Percentiles rank a stretch among this genome's conserved stretches.
These are phyloP conservation scores for Progne subis DNA, from an alignment of 2,113 vertebrate genomes.

Conservation along the genomic window DNA sequence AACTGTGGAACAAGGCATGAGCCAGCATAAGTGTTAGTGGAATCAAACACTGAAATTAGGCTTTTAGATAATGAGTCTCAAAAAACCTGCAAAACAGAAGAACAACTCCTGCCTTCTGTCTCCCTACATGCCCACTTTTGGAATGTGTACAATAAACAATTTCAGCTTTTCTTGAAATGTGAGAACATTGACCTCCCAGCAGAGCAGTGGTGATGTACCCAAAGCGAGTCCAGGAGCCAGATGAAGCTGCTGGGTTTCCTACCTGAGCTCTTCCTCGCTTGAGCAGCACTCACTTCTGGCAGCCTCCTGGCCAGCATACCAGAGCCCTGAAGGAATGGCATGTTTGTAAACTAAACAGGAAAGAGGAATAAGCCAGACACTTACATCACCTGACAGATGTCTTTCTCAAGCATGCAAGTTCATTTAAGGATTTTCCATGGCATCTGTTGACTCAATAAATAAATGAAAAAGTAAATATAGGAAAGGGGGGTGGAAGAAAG, in stretches of 20 bases:
- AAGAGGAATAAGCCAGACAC: constrained; percentile 59
- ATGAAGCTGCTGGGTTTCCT: background rate
- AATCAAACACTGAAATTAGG: background rate
- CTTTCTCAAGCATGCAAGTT: constrained; percentile 57
- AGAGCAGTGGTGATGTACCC: background rate
- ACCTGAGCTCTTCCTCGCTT: background rate
- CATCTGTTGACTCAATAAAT: constrained; percentile 32
- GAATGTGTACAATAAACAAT: rapidly evolving
- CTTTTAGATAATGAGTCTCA: background rate
- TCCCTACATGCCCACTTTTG: background rate
- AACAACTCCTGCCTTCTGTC: background rate
- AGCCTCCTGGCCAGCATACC: constrained; percentile 40
- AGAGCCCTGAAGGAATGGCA: constrained; percentile 55
- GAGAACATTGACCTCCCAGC: background rate
- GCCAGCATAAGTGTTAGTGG: background rate
- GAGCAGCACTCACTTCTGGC: background rate
- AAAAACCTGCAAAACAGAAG: background rate
- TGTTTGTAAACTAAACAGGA: constrained; percentile 72
- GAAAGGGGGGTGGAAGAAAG: background rate
- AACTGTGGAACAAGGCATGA: background rate
- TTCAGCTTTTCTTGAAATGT: background rate
- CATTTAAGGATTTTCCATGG: constrained; percentile 60
- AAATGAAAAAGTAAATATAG: constrained; percentile 8
- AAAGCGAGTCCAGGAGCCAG: background rate
- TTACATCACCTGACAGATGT: constrained; percentile 77